Evolutionary conservation across 2,888 invertebrate species (phyloP), one percentile per base, ranked within the genome.

Genomic region (Metopia argyrocephala): DNA sequence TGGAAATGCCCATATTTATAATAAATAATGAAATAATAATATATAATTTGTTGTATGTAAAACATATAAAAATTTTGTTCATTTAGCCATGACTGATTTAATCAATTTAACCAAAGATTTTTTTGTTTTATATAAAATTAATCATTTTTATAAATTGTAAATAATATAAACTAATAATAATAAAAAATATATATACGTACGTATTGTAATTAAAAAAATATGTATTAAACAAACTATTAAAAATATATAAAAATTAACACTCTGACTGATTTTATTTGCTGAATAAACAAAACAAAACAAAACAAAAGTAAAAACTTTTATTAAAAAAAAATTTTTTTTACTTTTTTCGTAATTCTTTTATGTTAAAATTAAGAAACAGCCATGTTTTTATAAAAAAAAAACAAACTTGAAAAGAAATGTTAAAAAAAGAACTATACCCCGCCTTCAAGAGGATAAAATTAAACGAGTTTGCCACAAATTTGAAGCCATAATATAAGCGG

Each of bases 241-340:
- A 65, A 31, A 50, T 12, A 31, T n/a, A 20, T 56, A 6, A 25
- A 62, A 28, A 54, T 20, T 15, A 38, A 50, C 62, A 71, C 62
- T 66, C 48, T 74, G 81, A 81, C 81, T 81, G 81, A 81, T 75
- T 81, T 81, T 57, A 75, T 81, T 81, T 78, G 81, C 81, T 78
- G 74, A 81, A 78, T 65, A 76, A 38, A 31, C 62, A 65, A 76
- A 76, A 7, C 31, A 74, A 65, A 54, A 48, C 6, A n/a, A 27
- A 45, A 56, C 12, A 45, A 27, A 46, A 38, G 7, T 21, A 9
- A 48, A 50, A n/a, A 38, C 20, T 20, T 31, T n/a, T 28, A 18
- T n/a, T 48, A 6, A 50, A 28, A 27, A 27, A 20, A 50, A 52
- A 15, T 18, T 52, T 31, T 46, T 31, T 12, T 64, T 56, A 6